Base-by-base conservation (phyloP, 2,888 invertebrate genomes). In the Clunio marinus region DNA sequence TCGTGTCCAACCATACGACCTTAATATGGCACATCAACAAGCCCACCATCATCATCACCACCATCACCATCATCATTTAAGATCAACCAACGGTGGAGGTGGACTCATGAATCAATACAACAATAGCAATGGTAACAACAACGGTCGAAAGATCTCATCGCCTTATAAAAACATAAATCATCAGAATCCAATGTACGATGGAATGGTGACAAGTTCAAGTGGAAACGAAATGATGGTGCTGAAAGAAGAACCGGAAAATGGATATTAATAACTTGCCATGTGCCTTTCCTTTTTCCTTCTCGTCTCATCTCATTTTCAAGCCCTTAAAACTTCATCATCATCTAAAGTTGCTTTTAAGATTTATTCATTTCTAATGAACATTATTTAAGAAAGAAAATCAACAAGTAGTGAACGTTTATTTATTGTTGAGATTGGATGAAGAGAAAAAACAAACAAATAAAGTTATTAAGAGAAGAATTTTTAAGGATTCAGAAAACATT, bases 211-310 rank as follows among this genome's bases (percentile, higher is more conserved):
- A 17, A 55, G 55, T 22, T 51, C 55, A n/a, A 51, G 35, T 55
- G 55, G 55, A 17, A 51, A 28, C 22, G 66, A 66, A 8, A 55
- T 66, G 66, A 51, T 66, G 51, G 55, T 66, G 7, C 71, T 78
- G 37, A 78, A 78, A 73, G 78, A 78, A 72, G 78, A 78, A 72
- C 78, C 78, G 37, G 78, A 78, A 73, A 76, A 75, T 70, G 78
- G 78, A 69, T 78, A 78, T 73, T 78, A 72, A 72, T 25, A n/a
- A 28, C n/a, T n/a, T n/a, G n/a, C n/a, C n/a, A 5, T n/a, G 41
- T 41, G 41, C 41, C 41, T 41, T 41, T n/a, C 10, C 10, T n/a
- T 15, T n/a, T 41, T 10, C 2, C 41, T n/a, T n/a, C n/a, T n/a
- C n/a, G n/a, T n/a, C n/a, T n/a, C n/a, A n/a, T n/a, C n/a, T n/a